Percentiles rank a stretch among this genome's conserved stretches.
Conservation (phyloP, 2,113 vertebrate genomes). For the Phylloscopus trochilus region DNA sequence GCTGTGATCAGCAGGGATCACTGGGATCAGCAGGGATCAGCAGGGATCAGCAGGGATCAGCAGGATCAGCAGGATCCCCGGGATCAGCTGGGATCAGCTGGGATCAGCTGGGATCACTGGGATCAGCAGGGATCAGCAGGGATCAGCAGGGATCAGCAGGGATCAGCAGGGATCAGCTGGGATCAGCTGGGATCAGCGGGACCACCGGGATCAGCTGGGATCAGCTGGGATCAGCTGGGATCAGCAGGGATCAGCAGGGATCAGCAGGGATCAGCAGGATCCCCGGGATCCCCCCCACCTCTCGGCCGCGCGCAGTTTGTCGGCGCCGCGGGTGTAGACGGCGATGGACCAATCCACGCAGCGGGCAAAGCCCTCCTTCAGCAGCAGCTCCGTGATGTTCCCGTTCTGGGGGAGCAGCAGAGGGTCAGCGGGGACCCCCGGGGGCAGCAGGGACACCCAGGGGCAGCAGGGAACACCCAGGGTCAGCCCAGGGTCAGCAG, state of each 20-base stretch:
- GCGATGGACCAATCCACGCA: constrained; percentile 99
- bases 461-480: no score
- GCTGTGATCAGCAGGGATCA: no score
- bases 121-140: background rate
- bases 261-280: no score
- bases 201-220: no score
- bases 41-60: background rate
- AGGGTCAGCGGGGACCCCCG: no score
- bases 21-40: background rate
- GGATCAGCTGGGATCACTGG: no score
- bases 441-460: no score
- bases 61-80: no score
- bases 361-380: constrained; percentile 95
- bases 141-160: no score
- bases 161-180: background rate
- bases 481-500: background rate
- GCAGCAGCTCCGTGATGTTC: constrained; percentile 93
- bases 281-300: constrained; percentile 68
- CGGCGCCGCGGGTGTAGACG: constrained; percentile 91
- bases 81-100: background rate
- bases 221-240: no score
- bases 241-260: no score
- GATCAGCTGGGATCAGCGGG: background rate
- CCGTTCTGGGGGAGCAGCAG: constrained; percentile 80
- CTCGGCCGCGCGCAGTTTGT: constrained; percentile 91